Evolutionary conservation across 2,797 vertebrate species (phyloP).

Genomic region (Ptychadena robeensis): DNA sequence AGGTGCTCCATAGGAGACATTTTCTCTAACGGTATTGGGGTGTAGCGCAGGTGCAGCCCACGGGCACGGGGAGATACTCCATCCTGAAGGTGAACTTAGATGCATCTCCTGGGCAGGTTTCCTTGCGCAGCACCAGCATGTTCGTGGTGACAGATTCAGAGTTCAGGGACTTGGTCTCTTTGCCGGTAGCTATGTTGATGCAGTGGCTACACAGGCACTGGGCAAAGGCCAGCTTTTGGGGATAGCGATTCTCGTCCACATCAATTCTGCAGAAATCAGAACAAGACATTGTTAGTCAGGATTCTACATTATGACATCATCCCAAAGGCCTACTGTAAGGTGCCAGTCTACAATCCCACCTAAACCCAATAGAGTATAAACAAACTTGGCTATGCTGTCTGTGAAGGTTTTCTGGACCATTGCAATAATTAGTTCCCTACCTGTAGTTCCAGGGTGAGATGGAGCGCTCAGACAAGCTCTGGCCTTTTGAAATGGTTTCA

Average conservation of each 20-base stretch:
- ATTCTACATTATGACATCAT: too few species aligned
- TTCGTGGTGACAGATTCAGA: conserved; percentile 73
- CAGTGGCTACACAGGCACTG: conserved; percentile 85
- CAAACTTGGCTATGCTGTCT: too few species aligned
- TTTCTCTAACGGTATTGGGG: conserved; percentile 12
- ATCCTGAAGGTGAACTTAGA: conserved; percentile 64
- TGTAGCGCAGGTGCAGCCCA: conserved; percentile 85
- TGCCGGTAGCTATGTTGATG: conserved; percentile 70
- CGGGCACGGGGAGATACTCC: conserved; percentile 70
- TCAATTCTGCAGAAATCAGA: conserved; percentile 70
- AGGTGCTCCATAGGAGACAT: conserved; percentile 63
- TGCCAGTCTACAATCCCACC: too few species aligned
- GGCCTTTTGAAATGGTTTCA: neutral
- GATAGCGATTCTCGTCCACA: conserved; percentile 71
- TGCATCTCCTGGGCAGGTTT: conserved; percentile 61
- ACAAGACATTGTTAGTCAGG: neutral
- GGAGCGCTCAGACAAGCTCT: conserved; percentile 69
- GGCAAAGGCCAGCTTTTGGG: conserved; percentile 75
- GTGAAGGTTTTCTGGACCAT: too few species aligned
- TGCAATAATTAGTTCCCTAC: conserved; percentile 73
- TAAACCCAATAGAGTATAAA: too few species aligned
- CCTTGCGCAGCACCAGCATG: conserved; percentile 76
- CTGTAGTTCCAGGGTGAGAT: conserved; percentile 85
- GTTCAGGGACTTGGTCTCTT: conserved; percentile 73
- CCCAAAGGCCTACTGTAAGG: too few species aligned